Base-by-base conservation (phyloP, 2,113 vertebrate species). In the Pipra filicauda region DNA sequence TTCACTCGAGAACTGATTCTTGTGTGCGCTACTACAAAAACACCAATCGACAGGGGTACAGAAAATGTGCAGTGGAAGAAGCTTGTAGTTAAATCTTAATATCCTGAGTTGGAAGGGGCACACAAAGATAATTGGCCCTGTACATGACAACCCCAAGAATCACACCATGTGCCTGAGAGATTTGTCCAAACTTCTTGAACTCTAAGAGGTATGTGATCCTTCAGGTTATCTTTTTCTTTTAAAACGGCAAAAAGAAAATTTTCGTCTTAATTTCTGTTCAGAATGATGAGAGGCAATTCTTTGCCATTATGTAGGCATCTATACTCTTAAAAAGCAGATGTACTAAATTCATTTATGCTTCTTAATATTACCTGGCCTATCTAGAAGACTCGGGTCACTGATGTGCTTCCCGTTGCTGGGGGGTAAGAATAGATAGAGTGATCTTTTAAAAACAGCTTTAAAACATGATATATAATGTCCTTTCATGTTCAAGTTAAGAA, bases 371-470 rank as follows among this genome's bases (percentile, higher is more conserved):
- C 15, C n/a, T 30, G 10, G 11, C 61, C 21, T 65, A 69, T 13
- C 6, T 17, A 21, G 41, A 28, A 82, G 16, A 41, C 3, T 72
- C 8, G 24, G 26, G 24, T 43, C 27, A 44, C 49, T 61, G 44
- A 41, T 70, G 19, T 52, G 24, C 21, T 61, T 41, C 8, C 27
- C 79, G 19, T 55, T 12, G 3, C 46, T 37, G 46, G 4, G 1
- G 8, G 7, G 0, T 8, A 55, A 55, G 67, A 78, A 66, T 1
- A 44, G 13, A 16, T 55, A 46, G 2, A 35, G 12, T 4, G 4
- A 39, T 52, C 6, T 52, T 55, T 69, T 35, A 61, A 69, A 78
- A 92, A 22, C 7, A 52, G 6, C 17, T 73, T 76, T 27, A 72
- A 43, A 73, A 75, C 5, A 20, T 33, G 5, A 64, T 23, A 9